These are phyloP conservation scores for Stegodyphus dumicola DNA, from an alignment of 1,140 invertebrate genomes.

Conservation along the genomic window DNA sequence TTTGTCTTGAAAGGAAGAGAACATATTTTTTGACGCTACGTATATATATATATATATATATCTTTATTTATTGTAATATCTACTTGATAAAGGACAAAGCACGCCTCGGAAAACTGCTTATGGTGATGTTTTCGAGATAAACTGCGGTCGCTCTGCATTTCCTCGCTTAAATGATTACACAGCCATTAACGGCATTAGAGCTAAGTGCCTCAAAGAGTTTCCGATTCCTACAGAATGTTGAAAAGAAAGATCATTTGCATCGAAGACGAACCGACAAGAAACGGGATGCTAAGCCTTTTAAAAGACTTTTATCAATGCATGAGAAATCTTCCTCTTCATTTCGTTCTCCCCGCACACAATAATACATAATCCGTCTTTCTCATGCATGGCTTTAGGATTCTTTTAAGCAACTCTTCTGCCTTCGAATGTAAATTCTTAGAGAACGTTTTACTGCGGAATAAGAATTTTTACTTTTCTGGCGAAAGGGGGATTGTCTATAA, in stretches of 20 bases:
- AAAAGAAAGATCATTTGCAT: constrained; percentile 25
- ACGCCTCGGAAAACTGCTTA: no score
- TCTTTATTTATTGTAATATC: no score
- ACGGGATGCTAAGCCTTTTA: constrained; percentile 20
- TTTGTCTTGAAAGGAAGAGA: no score
- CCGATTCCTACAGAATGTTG: neutral
- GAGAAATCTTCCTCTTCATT: constrained; percentile 18
- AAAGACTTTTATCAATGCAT: constrained; percentile 31
- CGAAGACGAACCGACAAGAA: neutral
- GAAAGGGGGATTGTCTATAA: neutral
- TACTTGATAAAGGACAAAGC: no score
- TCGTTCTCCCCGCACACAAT: constrained; percentile 2
- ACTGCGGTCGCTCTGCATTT: neutral
- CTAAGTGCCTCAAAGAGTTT: constrained; percentile 8
- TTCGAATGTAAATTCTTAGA: constrained; percentile 24
- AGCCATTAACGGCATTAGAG: constrained; percentile 27
- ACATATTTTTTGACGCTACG: no score
- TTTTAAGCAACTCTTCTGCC: constrained; percentile 12
- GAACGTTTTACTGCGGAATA: neutral
- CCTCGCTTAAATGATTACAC: constrained; percentile 17
- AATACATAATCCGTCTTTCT: constrained; percentile 34
- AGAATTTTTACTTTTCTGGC: neutral
- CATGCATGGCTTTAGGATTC: constrained; percentile 4
- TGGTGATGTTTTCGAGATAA: constrained; percentile 8
- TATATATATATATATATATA: no score